Conservation (phyloP, 2,888 invertebrate genomes). For the Dermolepida albohirtum region DNA sequence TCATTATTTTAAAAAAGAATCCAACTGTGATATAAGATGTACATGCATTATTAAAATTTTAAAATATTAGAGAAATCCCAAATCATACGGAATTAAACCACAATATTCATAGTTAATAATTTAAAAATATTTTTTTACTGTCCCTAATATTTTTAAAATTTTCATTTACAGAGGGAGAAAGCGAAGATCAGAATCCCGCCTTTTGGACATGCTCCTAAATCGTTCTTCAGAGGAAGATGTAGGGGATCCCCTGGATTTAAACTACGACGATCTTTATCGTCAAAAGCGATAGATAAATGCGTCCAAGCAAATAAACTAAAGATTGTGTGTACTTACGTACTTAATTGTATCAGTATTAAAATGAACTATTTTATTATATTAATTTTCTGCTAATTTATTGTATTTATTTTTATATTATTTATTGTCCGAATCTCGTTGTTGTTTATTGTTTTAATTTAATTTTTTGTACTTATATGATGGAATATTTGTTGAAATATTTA, state of each 20-base stretch:
- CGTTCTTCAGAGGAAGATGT: constrained; percentile 49
- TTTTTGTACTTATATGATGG: constrained; percentile 15
- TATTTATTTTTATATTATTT: constrained; percentile 8
- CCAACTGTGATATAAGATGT: too few relatives aligned
- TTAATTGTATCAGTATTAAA: constrained; percentile 37
- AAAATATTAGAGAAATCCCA: too few relatives aligned
- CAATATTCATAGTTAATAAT: too few relatives aligned
- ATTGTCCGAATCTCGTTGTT: background rate
- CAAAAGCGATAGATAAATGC: constrained; percentile 30
- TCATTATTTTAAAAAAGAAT: too few relatives aligned
- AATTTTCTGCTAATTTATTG: constrained; percentile 3
- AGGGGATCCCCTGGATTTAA: constrained; percentile 40
- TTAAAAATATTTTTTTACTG: background rate
- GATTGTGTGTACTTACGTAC: constrained; percentile 8
- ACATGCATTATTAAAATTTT: too few relatives aligned
- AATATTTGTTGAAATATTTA: constrained; percentile 1
- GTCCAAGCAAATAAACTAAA: background rate
- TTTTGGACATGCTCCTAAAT: constrained; percentile 52
- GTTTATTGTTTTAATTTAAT: background rate
- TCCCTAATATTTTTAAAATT: constrained; percentile 9
- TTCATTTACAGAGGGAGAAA: constrained; percentile 59
- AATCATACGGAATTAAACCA: too few relatives aligned
- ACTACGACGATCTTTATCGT: constrained; percentile 45
- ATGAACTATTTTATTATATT: constrained; percentile 12
- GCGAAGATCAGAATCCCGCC: constrained; percentile 56